Evolutionary conservation across 1,140 invertebrate genomes (phyloP), one percentile per base, ranked within the genome.

Genomic region (Trichonephila clavata): DNA sequence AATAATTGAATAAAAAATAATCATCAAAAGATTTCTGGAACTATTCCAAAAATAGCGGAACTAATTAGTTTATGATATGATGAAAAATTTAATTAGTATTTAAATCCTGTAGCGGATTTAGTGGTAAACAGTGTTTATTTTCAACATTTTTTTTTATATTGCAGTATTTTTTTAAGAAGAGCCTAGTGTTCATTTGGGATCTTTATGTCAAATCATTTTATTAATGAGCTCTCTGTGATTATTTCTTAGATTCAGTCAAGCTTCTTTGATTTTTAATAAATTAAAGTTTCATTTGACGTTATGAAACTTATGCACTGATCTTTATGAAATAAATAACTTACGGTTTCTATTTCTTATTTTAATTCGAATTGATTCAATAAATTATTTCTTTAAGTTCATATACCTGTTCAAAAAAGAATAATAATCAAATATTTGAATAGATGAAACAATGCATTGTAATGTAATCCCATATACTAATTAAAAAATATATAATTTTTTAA

Each of bases 1-100:
- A 71, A 32, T 24, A 71, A 71, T 39, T 32, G 68, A 77, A 77
- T 16, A 77, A 77, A 77, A 77, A 71, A 32, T 6, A 32, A 13
- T 5, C 14, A 32, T 32, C 27, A 32, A 68, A 18, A 84, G 59
- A 63, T 63, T 89, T 65, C 57, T 71, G 87, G 32, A 43, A 21
- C 16, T n/a, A 24, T 84, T n/a, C 57, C 57, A 59, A 89, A 68
- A 39, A 71, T 32, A 71, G 39, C 39, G 71, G 32, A 24, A 71
- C 68, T 90, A 90, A 90, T 90, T 90, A 90, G 68, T 61, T 90
- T 90, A 59, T 77, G 43, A 63, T 90, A 90, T 80, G 68, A 77
- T 77, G 68, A 90, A 90, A 90, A 90, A 60, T 90, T 90, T 80
- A 90, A 77, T 90, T 90, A 90, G 68, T 61, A 60, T 90, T 89